Conservation (phyloP, 2,797 vertebrate species). For the Eulemur coronatus region DNA sequence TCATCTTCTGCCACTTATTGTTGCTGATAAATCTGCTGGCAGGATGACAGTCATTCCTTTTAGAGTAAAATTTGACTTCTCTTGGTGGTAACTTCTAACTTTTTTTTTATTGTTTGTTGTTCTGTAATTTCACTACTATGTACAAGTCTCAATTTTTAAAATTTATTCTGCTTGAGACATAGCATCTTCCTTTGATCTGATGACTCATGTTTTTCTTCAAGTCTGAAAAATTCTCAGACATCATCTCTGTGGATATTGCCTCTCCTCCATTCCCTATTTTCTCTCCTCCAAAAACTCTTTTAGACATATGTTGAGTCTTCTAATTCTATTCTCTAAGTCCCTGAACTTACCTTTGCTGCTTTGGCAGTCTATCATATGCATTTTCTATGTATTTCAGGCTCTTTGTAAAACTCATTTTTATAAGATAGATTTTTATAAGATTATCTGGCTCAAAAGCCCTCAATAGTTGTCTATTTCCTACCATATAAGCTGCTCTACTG, state of each 20-base stretch:
- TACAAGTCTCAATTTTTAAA: background rate
- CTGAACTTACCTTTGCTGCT: background rate
- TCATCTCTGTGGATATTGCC: background rate
- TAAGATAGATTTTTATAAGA: background rate
- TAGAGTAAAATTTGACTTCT: background rate
- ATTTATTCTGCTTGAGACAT: background rate
- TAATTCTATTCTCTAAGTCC: background rate
- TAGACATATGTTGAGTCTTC: background rate
- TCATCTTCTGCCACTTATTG: background rate
- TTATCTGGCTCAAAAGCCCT: background rate
- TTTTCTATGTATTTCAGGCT: constrained; percentile 29
- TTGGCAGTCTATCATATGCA: background rate
- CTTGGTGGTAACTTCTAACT: background rate
- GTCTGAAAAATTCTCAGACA: background rate
- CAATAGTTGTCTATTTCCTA: background rate
- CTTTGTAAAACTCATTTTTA: constrained; percentile 13
- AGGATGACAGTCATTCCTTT: background rate
- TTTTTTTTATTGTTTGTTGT: background rate
- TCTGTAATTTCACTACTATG: background rate
- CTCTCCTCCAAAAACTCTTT: background rate
- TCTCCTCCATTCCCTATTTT: background rate
- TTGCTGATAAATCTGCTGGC: background rate
- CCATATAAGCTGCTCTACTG: background rate
- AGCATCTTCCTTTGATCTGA: constrained; percentile 2
- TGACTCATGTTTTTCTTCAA: background rate